Percentiles rank a stretch among this genome's conserved stretches.
These are phyloP conservation scores for Erebia ligea DNA, from an alignment of 2,888 invertebrate species.

Conservation along the genomic window DNA sequence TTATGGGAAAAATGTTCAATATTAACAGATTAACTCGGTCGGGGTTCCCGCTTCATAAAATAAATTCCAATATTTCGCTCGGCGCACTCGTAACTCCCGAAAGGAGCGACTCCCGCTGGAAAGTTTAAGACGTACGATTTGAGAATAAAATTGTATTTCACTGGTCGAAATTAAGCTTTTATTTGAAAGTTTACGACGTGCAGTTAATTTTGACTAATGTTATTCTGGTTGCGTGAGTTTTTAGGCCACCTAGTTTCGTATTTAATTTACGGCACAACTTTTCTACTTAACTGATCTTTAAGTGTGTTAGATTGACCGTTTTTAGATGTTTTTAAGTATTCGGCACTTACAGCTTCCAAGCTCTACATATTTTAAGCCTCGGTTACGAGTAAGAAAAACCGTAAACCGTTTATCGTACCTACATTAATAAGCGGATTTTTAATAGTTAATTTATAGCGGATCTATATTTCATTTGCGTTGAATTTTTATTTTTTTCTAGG, in stretches of 20 bases:
- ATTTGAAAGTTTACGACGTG: conserved; percentile 18
- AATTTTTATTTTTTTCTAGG: too few species aligned
- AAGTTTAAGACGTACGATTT: conserved; percentile 59
- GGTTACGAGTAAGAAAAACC: neutral
- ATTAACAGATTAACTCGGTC: conserved; percentile 64
- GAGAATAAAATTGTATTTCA: conserved; percentile 21
- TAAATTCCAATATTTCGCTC: conserved; percentile 51
- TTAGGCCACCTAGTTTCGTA: conserved; percentile 13
- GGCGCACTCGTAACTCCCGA: conserved; percentile 60
- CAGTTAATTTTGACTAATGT: conserved; percentile 20
- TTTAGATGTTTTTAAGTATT: neutral
- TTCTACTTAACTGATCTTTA: conserved; percentile 2
- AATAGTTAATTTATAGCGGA: too few species aligned
- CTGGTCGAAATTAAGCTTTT: conserved; percentile 17
- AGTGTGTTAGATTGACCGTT: neutral
- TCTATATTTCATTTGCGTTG: too few species aligned
- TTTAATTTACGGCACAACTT: conserved; percentile 11
- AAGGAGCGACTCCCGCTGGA: conserved; percentile 66
- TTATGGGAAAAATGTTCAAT: conserved; percentile 69
- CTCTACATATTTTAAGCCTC: neutral
- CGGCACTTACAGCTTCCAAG: neutral
- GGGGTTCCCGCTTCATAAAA: conserved; percentile 49
- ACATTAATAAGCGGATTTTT: too few species aligned
- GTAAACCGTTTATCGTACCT: too few species aligned
- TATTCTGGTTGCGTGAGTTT: conserved; percentile 17